Conservation (phyloP, 2,888 invertebrate species). For the Dexiosoma caninum region DNA sequence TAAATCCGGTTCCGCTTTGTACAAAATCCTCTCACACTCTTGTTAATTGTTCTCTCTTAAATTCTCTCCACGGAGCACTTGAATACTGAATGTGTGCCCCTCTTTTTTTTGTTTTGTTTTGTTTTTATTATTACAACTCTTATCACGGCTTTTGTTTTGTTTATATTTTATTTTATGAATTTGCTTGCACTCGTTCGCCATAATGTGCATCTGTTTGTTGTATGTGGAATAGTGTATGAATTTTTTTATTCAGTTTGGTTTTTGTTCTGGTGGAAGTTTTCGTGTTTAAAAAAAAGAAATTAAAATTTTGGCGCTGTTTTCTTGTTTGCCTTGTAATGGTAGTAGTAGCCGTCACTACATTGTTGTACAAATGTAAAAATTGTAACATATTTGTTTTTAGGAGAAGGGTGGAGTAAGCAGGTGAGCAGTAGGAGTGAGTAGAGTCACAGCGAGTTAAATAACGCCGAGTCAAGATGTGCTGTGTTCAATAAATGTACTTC, state of each 20-base stretch:
- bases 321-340: slow-evolving; percentile 19
- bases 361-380: slow-evolving; percentile 20
- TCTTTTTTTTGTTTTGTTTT: too few species aligned
- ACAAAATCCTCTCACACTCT: slow-evolving; percentile 41
- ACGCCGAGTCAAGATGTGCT: slow-evolving; percentile 4
- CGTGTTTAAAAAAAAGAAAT: slow-evolving; percentile 4
- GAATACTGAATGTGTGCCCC: neutral
- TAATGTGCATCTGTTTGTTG: slow-evolving; percentile 13
- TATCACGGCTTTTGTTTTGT: slow-evolving; percentile 54
- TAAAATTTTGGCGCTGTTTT: slow-evolving; percentile 62
- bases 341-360: slow-evolving; percentile 13
- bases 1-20: slow-evolving; percentile 66
- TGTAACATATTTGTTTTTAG: slow-evolving; percentile 23
- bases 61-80: neutral
- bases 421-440: slow-evolving; percentile 13
- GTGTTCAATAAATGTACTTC: slow-evolving; percentile 38
- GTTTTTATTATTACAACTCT: neutral
- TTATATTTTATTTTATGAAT: slow-evolving; percentile 17
- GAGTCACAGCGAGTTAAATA: slow-evolving; percentile 13
- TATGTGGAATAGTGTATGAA: too few species aligned
- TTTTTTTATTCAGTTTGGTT: slow-evolving; percentile 11
- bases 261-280: neutral
- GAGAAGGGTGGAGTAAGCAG: neutral
- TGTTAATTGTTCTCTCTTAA: neutral
- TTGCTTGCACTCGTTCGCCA: neutral